Evolutionary conservation across 1,140 invertebrate species (phyloP).

Genomic region (Diabrotica virgifera): DNA sequence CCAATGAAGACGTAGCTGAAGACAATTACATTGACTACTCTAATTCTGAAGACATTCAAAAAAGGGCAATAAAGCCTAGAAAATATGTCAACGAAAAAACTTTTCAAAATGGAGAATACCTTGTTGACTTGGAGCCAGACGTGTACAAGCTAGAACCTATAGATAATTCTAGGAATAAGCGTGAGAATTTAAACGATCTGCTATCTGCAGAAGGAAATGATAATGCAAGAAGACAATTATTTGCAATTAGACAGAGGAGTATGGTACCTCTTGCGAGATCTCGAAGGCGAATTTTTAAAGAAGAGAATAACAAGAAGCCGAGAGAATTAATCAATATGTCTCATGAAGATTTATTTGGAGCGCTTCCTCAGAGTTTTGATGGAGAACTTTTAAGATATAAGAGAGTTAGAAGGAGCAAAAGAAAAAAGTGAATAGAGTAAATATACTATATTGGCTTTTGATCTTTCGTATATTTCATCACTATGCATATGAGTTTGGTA

Average conservation of each 20-base stretch:
- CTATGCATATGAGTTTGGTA: no score
- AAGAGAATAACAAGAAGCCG: slow-evolving; percentile 24
- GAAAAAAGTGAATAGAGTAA: background rate
- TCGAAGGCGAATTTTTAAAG: slow-evolving; percentile 27
- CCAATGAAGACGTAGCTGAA: no score
- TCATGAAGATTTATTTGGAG: slow-evolving; percentile 44
- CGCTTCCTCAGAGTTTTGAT: slow-evolving; percentile 42
- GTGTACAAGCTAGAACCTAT: background rate
- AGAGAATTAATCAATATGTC: slow-evolving; percentile 38
- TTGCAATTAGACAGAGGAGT: slow-evolving; percentile 29
- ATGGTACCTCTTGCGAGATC: slow-evolving; percentile 23
- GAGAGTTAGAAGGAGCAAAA: slow-evolving; percentile 37
- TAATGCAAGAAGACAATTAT: slow-evolving; percentile 30
- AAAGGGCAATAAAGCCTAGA: slow-evolving; percentile 1
- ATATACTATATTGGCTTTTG: no score
- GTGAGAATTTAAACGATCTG: slow-evolving; percentile 29
- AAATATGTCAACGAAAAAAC: background rate
- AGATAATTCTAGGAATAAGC: slow-evolving; percentile 24
- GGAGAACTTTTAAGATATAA: slow-evolving; percentile 43
- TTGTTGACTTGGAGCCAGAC: slow-evolving; percentile 24
- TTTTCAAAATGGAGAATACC: slow-evolving; percentile 25
- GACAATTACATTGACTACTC: no score
- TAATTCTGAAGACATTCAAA: background rate
- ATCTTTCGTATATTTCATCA: no score
- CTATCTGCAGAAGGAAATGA: slow-evolving; percentile 32